Conservation (phyloP, 1,140 invertebrate genomes). For the Stenopsyche tienmushanensis region DNA sequence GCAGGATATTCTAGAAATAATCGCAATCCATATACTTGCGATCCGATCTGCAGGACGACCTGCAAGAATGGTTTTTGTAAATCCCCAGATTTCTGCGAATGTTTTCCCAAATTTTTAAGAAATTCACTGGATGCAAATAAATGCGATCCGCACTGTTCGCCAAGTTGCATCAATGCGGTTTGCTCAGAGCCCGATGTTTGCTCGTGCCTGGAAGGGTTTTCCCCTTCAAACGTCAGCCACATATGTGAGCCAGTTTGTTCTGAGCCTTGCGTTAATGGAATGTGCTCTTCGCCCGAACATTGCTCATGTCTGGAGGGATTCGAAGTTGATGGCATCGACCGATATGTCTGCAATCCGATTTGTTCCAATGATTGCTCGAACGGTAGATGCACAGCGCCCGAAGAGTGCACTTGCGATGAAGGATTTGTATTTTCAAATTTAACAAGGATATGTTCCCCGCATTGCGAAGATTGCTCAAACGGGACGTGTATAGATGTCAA, state of each 20-base stretch:
- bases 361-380: conserved; percentile 51
- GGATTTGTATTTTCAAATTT: conserved; percentile 40
- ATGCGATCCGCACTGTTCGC: conserved; percentile 29
- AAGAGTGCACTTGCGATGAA: conserved; percentile 6
- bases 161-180: conserved; percentile 20
- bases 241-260: conserved; percentile 51
- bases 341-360: conserved; percentile 47
- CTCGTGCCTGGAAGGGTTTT: no score
- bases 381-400: conserved; percentile 52
- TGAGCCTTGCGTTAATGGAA: conserved; percentile 49
- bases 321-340: conserved; percentile 42
- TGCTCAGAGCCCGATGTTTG: conserved; percentile 1
- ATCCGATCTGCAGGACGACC: neutral
- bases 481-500: conserved; percentile 50
- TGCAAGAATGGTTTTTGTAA: conserved; percentile 8
- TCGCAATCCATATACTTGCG: conserved; percentile 28
- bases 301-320: conserved; percentile 48
- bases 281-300: conserved; percentile 48
- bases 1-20: conserved; percentile 48
- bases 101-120: conserved; percentile 35
- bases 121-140: neutral
- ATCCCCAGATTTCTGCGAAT: conserved; percentile 41
- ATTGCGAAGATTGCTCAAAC: conserved; percentile 52
- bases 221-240: no score
- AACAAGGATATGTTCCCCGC: conserved; percentile 46